Conservation (phyloP, 2,888 invertebrate genomes). For the Alviniconcha strummeri region DNA sequence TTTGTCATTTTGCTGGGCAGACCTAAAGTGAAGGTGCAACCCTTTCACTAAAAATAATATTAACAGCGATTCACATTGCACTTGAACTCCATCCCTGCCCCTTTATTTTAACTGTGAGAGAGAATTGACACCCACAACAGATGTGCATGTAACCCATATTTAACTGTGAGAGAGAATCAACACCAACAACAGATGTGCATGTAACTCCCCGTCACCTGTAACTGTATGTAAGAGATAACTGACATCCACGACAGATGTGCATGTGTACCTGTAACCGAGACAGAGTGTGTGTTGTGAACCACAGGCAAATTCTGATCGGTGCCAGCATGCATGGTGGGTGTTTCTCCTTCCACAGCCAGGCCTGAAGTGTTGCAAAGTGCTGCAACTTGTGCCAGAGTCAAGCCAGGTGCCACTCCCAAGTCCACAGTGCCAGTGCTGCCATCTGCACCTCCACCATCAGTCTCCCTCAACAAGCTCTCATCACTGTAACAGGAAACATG, state of each 20-base stretch:
- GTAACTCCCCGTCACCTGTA: too few species aligned
- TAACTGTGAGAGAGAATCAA: too few species aligned
- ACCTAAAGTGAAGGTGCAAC: too few species aligned
- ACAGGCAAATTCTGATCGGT: slow-evolving; percentile 14
- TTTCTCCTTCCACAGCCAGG: neutral
- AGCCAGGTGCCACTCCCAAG: neutral
- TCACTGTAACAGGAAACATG: neutral
- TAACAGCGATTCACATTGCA: too few species aligned
- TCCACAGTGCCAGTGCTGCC: neutral
- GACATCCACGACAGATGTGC: neutral
- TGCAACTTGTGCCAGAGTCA: neutral
- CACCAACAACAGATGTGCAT: too few species aligned
- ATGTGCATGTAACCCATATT: too few species aligned
- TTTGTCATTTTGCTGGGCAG: too few species aligned
- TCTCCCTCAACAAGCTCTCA: neutral
- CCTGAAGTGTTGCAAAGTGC: slow-evolving; percentile 10
- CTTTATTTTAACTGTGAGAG: too few species aligned
- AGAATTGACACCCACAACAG: too few species aligned
- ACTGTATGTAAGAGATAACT: too few species aligned
- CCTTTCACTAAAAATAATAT: too few species aligned
- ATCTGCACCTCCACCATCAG: slow-evolving; percentile 8
- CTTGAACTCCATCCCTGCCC: too few species aligned
- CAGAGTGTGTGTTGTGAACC: neutral
- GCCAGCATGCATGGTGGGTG: slow-evolving; percentile 12
- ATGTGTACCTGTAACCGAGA: slow-evolving; percentile 22